Conservation (phyloP, 2,113 vertebrate genomes). For the Puntigrus tetrazona region DNA sequence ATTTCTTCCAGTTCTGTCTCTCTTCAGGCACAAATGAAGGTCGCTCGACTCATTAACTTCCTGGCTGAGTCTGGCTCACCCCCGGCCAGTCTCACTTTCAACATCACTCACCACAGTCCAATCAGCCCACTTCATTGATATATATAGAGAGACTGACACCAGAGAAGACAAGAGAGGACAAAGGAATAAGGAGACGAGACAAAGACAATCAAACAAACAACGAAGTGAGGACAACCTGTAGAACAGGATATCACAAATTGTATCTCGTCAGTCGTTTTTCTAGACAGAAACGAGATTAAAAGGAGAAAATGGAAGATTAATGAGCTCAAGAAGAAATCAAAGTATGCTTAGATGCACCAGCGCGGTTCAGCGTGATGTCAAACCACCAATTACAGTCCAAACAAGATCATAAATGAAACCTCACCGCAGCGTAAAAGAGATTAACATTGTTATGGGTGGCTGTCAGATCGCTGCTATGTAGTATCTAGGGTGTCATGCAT, state of each 20-base stretch:
- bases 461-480: no score
- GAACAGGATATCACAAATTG: not conserved
- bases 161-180: constrained; percentile 23
- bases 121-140: constrained; percentile 25
- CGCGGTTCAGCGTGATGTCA: no score
- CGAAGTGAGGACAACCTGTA: not conserved
- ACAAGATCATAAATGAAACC: not conserved
- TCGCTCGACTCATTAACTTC: constrained; percentile 75
- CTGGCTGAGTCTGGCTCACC: constrained; percentile 64
- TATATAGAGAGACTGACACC: constrained; percentile 3
- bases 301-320: not conserved
- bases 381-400: not conserved
- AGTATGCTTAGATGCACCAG: not conserved
- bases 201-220: not conserved
- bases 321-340: not conserved
- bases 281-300: not conserved
- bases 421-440: not conserved
- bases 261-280: not conserved
- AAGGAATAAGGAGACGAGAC: not conserved
- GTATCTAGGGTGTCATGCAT: no score
- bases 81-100: constrained; percentile 63
- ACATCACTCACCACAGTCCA: constrained; percentile 65
- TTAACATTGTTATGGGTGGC: no score
- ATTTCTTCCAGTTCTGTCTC: constrained; percentile 50
- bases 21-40: constrained; percentile 67